These are phyloP conservation scores for Lithobates sylvaticus DNA, from an alignment of 2,797 vertebrate species.

Conservation along the genomic window DNA sequence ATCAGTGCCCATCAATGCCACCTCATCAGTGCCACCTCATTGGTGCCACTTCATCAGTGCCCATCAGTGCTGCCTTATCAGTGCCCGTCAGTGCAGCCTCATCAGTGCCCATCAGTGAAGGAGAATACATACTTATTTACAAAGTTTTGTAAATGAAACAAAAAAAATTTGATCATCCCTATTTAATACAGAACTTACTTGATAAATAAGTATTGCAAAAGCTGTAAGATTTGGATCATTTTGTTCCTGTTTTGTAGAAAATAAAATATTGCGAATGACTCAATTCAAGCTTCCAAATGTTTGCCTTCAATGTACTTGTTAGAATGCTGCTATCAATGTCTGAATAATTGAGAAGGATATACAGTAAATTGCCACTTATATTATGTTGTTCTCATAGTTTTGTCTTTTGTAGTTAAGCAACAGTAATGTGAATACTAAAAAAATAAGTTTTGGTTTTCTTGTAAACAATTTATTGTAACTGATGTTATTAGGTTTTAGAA, in stretches of 20 bases:
- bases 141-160: too few species aligned
- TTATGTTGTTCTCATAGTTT: slow-evolving; percentile 6
- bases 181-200: background rate
- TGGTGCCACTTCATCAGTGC: too few species aligned
- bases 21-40: too few species aligned
- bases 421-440: background rate
- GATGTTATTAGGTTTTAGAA: background rate
- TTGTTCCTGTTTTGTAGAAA: slow-evolving; percentile 9
- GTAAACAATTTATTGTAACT: background rate
- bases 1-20: too few species aligned
- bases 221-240: background rate
- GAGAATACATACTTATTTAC: too few species aligned
- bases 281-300: slow-evolving; percentile 1
- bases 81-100: too few species aligned
- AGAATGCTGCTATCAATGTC: slow-evolving; percentile 13
- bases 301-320: slow-evolving; percentile 18
- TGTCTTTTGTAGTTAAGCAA: background rate
- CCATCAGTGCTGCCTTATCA: too few species aligned
- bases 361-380: slow-evolving; percentile 24
- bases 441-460: background rate
- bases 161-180: too few species aligned
- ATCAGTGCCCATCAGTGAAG: too few species aligned
- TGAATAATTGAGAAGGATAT: slow-evolving; percentile 5
- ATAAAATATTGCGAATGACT: slow-evolving; percentile 3
- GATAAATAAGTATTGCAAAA: slow-evolving; percentile 9